phyloP scores from a whole-genome alignment of 92 coral and sea anemone genomes.

The Porites cylindrica region DNA sequence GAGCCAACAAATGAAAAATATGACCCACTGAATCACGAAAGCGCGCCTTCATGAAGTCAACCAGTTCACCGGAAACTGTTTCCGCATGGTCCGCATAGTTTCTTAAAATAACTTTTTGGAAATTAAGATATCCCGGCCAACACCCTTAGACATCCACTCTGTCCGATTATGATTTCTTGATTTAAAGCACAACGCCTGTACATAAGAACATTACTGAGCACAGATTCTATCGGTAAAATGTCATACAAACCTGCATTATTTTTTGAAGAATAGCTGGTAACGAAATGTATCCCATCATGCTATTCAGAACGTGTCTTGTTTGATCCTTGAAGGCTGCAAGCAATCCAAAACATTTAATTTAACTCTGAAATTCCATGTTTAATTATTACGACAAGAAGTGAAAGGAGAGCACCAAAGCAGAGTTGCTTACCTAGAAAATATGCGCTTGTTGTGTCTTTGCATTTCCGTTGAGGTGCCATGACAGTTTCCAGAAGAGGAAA shows the following conservation, averaged over 20 bases:
- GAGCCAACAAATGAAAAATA: too few species aligned
- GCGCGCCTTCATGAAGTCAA: too few species aligned
- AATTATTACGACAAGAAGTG: neutral
- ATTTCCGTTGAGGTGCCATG: slow-evolving; percentile 97
- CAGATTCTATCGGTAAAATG: neutral
- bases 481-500: slow-evolving; percentile 96
- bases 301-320: slow-evolving; percentile 96
- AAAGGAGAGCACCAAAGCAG: neutral
- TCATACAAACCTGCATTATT: slow-evolving; percentile 86
- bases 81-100: too few species aligned
- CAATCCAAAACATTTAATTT: neutral
- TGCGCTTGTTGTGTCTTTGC: slow-evolving; percentile 86
- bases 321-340: slow-evolving; percentile 89
- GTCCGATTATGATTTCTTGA: too few species aligned
- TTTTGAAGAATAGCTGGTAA: slow-evolving; percentile 94
- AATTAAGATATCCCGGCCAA: too few species aligned
- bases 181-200: neutral
- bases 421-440: slow-evolving; percentile 80
- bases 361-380: too few species aligned
- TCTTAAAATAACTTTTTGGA: too few species aligned
- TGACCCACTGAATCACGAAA: too few species aligned
- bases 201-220: too few species aligned
- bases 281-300: slow-evolving; percentile 99
- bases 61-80: too few species aligned
- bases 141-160: too few species aligned